Conservation (phyloP, 2,113 vertebrate genomes). For the Hystrix cristata region DNA sequence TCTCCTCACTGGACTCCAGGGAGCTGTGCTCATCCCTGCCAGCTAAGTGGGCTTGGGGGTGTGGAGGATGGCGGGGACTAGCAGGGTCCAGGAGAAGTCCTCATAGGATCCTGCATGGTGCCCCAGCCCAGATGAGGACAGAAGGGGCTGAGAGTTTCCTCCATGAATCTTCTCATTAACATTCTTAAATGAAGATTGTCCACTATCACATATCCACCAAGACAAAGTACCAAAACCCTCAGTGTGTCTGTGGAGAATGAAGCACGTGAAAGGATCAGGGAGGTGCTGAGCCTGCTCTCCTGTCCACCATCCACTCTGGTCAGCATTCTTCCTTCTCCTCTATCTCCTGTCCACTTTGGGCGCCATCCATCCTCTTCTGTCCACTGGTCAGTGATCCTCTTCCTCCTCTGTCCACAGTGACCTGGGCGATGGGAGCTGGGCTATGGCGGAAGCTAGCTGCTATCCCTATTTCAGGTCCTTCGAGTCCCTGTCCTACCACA, state of each 20-base stretch:
- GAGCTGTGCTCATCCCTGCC: not conserved
- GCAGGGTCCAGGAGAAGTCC: not conserved
- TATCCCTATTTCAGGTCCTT: rapidly evolving
- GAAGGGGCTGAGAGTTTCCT: not conserved
- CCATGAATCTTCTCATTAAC: rapidly evolving
- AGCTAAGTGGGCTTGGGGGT: not conserved
- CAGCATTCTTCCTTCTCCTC: not conserved
- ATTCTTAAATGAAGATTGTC: not conserved
- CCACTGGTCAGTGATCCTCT: not conserved
- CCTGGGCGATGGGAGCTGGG: not conserved
- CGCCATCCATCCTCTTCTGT: not conserved
- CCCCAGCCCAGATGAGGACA: not conserved
- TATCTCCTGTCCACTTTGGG: not conserved
- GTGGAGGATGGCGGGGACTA: not conserved
- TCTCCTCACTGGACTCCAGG: not conserved
- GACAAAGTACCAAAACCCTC: not conserved
- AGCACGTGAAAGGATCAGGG: not conserved
- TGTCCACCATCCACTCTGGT: not conserved
- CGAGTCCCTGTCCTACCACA: rapidly evolving
- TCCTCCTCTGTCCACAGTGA: not conserved
- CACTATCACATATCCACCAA: rapidly evolving
- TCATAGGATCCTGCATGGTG: not conserved
- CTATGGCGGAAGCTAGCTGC: rapidly evolving
- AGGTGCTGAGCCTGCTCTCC: rapidly evolving
- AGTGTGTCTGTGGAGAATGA: not conserved